A percentile compares a stretch with the other conserved stretches of the same genome.
These are phyloP conservation scores for Cochlearius cochlearius DNA, from an alignment of 2,113 vertebrate species.

Conservation along the genomic window DNA sequence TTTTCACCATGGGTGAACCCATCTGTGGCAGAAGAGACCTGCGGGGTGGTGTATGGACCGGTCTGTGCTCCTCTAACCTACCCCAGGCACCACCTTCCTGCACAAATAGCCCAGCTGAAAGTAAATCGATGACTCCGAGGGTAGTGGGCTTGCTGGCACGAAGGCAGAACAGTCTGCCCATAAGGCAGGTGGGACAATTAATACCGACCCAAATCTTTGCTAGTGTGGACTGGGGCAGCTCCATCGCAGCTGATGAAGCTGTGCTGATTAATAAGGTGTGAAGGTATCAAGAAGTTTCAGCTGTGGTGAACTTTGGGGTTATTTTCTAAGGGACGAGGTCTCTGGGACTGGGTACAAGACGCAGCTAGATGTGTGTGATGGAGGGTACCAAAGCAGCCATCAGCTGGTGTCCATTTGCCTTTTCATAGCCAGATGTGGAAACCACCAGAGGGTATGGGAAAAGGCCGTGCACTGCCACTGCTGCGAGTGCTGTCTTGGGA, in stretches of 20 bases:
- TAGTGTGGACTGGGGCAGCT: not conserved
- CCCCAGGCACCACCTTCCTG: not conserved
- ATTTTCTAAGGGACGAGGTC: not conserved
- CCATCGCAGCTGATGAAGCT: not conserved
- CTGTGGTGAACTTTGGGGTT: not conserved
- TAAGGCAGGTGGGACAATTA: not conserved
- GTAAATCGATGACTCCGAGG: not conserved
- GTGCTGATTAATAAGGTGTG: not conserved
- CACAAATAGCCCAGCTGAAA: not conserved
- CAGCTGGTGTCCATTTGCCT: not conserved
- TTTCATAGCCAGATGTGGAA: not conserved
- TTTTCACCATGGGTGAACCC: not conserved
- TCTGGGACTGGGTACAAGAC: not conserved
- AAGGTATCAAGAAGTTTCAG: not conserved
- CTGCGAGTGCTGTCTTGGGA: not conserved
- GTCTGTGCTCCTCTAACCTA: not conserved
- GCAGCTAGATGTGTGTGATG: not conserved
- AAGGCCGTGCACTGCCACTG: not conserved
- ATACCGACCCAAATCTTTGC: not conserved
- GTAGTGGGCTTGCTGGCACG: not conserved
- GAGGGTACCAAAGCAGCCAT: not conserved
- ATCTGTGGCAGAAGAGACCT: not conserved
- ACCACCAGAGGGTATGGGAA: not conserved
- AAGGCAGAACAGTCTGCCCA: not conserved
- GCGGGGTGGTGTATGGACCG: accelerated